Percentiles rank a stretch among this genome's conserved stretches.
Evolutionary conservation across 2,113 vertebrate species (phyloP).

Genomic region (Paratilapia polleni): DNA sequence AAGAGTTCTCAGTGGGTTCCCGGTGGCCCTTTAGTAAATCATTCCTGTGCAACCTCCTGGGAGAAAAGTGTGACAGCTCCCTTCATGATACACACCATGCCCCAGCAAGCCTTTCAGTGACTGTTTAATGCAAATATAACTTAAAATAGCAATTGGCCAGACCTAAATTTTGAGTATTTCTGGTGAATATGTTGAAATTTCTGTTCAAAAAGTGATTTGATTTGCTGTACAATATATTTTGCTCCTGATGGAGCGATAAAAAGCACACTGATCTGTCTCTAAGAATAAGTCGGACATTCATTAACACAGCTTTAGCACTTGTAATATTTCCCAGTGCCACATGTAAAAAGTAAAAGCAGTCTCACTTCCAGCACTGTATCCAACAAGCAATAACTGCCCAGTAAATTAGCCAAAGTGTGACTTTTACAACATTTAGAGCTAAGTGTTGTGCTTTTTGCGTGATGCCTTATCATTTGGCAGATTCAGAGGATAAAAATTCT

Average conservation of each 20-base stretch:
- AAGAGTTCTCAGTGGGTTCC: constrained; percentile 56
- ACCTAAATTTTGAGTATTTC: not conserved
- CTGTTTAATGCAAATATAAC: not conserved
- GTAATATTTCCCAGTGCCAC: not conserved
- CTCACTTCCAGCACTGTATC: not conserved
- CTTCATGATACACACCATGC: constrained; percentile 21
- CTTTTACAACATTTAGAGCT: not conserved
- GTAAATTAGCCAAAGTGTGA: not conserved
- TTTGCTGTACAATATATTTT: not conserved
- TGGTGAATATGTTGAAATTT: not conserved
- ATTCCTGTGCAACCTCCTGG: constrained; percentile 30
- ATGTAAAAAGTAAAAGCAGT: not conserved
- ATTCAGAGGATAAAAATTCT: not conserved
- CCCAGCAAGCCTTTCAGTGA: not conserved
- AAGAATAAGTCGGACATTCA: not conserved
- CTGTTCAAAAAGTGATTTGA: not conserved
- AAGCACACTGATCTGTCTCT: not conserved
- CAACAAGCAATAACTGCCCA: not conserved
- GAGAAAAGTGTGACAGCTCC: constrained; percentile 21
- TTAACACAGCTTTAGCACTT: not conserved
- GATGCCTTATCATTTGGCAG: not conserved
- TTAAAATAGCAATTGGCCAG: not conserved
- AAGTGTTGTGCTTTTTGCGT: not conserved
- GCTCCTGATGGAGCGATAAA: not conserved
- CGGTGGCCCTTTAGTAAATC: constrained; percentile 51